Evolutionary conservation across 1,140 invertebrate species (phyloP).

Genomic region (Nephila pilipes): DNA sequence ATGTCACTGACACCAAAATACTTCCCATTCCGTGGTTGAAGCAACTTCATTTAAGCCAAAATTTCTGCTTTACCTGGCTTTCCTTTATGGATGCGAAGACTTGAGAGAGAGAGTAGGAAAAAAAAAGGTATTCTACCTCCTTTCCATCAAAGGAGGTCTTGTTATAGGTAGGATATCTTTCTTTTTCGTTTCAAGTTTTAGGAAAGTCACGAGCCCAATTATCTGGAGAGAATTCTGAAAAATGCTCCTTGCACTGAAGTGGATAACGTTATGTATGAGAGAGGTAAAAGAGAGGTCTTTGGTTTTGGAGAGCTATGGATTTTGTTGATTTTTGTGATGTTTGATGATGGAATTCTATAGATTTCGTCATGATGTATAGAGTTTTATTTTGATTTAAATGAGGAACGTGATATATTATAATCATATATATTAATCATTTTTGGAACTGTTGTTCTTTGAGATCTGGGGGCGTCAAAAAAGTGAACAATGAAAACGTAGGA

Average conservation of each 20-base stretch:
- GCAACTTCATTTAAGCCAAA: constrained; percentile 37
- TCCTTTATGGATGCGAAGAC: background rate
- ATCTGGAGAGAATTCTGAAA: constrained; percentile 26
- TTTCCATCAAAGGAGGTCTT: background rate
- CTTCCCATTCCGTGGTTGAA: constrained; percentile 1
- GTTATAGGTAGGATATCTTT: background rate
- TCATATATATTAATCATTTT: too few relatives aligned
- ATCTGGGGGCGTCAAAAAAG: too few relatives aligned
- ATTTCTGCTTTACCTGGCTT: constrained; percentile 38
- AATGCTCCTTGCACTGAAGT: background rate
- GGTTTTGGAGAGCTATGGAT: background rate
- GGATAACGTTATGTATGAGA: constrained; percentile 17
- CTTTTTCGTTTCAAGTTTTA: constrained; percentile 1
- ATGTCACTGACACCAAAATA: constrained; percentile 41
- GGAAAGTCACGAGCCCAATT: constrained; percentile 9
- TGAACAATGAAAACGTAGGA: too few relatives aligned
- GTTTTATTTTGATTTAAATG: background rate
- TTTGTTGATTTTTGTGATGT: background rate
- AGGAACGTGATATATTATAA: background rate
- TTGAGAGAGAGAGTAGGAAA: background rate
- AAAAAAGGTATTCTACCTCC: background rate
- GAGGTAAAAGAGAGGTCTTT: background rate
- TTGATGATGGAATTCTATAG: background rate
- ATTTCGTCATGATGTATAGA: background rate
- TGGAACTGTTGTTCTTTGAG: too few relatives aligned